These are phyloP conservation scores for Caenorhabditis briggsae DNA, from an alignment of 1,140 invertebrate genomes.

Conservation along the genomic window DNA sequence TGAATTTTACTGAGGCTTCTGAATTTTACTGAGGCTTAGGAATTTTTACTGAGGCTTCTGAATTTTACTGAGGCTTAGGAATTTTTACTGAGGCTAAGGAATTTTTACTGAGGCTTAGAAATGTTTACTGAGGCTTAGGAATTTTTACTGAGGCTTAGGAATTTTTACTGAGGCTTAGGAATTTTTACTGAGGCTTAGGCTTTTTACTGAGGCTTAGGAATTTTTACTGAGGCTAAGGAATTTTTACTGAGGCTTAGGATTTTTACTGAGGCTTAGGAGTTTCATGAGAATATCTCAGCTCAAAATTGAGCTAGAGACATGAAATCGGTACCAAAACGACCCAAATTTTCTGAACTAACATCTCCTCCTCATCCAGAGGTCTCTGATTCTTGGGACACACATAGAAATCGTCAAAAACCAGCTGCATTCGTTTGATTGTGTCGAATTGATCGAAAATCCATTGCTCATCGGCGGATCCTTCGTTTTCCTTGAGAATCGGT, in stretches of 20 bases:
- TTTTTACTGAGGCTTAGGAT: neutral
- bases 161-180: no score
- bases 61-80: neutral
- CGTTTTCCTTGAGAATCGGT: neutral
- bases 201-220: neutral
- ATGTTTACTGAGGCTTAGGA: neutral
- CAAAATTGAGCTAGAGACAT: no score
- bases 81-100: neutral
- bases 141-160: no score
- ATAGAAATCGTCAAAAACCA: conserved; percentile 1
- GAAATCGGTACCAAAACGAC: no score
- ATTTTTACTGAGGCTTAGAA: neutral
- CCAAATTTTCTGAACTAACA: neutral
- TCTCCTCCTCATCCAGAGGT: conserved; percentile 10
- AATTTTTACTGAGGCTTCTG: neutral
- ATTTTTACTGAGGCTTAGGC: no score
- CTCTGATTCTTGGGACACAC: neutral
- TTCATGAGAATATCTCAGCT: no score
- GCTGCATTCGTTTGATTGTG: neutral
- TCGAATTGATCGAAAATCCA: conserved; percentile 4
- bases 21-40: neutral
- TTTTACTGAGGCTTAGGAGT: no score
- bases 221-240: neutral
- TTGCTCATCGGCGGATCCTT: neutral
- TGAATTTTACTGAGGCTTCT: no score